These are phyloP conservation scores for Malurus splendens DNA, from an alignment of 2,797 vertebrate species.

Conservation along the genomic window DNA sequence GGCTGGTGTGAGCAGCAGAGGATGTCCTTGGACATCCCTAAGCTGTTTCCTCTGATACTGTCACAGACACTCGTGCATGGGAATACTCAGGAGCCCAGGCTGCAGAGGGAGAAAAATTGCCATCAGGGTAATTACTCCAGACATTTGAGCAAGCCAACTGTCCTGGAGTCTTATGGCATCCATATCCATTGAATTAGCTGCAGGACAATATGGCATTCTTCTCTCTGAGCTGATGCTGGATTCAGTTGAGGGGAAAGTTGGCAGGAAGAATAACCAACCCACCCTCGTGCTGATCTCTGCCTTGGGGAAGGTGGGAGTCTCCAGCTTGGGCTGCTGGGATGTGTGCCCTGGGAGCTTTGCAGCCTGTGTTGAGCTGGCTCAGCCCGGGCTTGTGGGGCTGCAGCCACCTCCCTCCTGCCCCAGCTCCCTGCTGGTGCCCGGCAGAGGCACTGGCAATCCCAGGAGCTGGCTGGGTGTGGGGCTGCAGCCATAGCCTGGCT, in stretches of 20 bases:
- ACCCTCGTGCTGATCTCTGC: background rate
- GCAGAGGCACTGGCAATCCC: background rate
- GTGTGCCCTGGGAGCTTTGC: background rate
- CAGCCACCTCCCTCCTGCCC: background rate
- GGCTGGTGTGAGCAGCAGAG: background rate
- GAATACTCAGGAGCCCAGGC: background rate
- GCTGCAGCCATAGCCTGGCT: rapidly evolving
- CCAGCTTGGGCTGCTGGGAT: background rate
- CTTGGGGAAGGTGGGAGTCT: background rate
- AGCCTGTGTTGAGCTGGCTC: background rate
- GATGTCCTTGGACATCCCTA: background rate
- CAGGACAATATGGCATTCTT: background rate
- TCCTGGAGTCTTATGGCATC: background rate
- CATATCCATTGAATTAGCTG: background rate
- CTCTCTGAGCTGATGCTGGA: rapidly evolving
- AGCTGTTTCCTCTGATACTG: background rate
- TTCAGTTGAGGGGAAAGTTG: background rate
- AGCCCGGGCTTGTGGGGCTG: rapidly evolving
- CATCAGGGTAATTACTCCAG: background rate
- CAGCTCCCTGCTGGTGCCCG: background rate
- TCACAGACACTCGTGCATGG: background rate
- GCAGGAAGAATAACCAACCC: background rate
- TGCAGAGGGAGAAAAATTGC: background rate
- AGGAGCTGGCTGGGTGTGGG: background rate
- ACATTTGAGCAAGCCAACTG: background rate